phyloP scores from a whole-genome alignment of 2,797 vertebrate genomes.

The Notolepis coatsorum region DNA sequence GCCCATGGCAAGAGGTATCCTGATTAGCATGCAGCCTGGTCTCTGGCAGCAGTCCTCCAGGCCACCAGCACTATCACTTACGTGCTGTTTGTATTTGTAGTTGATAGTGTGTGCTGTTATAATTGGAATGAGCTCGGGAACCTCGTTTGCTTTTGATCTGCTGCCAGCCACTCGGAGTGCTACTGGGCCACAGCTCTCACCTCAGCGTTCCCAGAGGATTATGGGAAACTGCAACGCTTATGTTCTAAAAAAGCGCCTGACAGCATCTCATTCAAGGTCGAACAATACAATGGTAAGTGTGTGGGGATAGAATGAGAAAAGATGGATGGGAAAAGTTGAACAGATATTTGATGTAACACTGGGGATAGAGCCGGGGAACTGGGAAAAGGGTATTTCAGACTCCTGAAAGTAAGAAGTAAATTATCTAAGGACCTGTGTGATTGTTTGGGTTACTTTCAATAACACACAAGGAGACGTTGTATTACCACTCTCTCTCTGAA shows the following conservation, averaged over 20 bases:
- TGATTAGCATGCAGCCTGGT: slow-evolving; percentile 87
- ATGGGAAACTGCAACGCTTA: slow-evolving; percentile 81
- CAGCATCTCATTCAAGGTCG: slow-evolving; percentile 83
- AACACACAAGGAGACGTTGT: slow-evolving; percentile 35
- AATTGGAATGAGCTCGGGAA: slow-evolving; percentile 86
- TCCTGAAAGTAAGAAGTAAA: slow-evolving; percentile 24
- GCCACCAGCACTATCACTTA: slow-evolving; percentile 87
- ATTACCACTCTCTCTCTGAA: slow-evolving; percentile 19
- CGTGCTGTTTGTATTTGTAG: slow-evolving; percentile 89
- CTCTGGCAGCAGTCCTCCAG: slow-evolving; percentile 84
- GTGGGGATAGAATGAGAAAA: slow-evolving; percentile 46
- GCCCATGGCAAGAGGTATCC: slow-evolving; percentile 87
- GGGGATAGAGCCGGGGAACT: slow-evolving; percentile 46
- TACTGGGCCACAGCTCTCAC: slow-evolving; percentile 81
- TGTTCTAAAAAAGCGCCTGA: slow-evolving; percentile 80
- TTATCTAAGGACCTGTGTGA: slow-evolving; percentile 38
- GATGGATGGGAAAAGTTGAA: slow-evolving; percentile 63
- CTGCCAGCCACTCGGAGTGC: slow-evolving; percentile 83
- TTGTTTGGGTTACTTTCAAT: slow-evolving; percentile 49
- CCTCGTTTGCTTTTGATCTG: slow-evolving; percentile 86
- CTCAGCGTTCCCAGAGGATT: slow-evolving; percentile 79
- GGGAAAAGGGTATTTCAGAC: slow-evolving; percentile 55
- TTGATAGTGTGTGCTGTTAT: slow-evolving; percentile 86
- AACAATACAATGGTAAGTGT: slow-evolving; percentile 73
- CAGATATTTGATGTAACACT: slow-evolving; percentile 68